Percentiles rank a stretch among this genome's conserved stretches.
Evolutionary conservation across 64 coral and sea anemone species (phyloP).

Genomic region (Montipora foliosa): DNA sequence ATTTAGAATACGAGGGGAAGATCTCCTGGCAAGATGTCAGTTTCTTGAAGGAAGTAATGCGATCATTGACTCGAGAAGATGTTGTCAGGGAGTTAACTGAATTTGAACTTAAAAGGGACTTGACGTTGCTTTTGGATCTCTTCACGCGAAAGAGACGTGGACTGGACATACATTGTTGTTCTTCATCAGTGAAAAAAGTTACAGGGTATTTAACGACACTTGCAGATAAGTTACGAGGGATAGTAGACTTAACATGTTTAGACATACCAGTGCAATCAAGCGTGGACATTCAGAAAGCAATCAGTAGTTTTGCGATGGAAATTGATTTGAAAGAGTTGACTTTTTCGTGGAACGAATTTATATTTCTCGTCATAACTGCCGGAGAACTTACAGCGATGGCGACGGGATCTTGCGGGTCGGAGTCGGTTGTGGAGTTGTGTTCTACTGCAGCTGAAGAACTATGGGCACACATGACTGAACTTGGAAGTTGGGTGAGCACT

Average conservation of each 20-base stretch:
- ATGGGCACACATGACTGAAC: background rate
- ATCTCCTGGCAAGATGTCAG: constrained; percentile 17
- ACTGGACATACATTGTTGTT: background rate
- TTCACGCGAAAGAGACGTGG: background rate
- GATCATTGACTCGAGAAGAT: background rate
- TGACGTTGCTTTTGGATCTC: constrained; percentile 25
- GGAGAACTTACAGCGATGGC: constrained; percentile 3
- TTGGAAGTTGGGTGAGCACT: constrained; percentile 31
- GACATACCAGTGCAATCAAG: background rate
- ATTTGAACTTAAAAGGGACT: constrained; percentile 6
- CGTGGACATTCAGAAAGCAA: background rate
- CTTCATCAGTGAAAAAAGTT: background rate
- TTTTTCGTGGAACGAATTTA: constrained; percentile 45
- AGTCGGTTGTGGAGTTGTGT: background rate
- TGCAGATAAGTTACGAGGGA: background rate
- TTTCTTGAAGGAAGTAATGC: constrained; percentile 5
- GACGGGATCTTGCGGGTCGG: background rate
- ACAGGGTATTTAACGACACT: constrained; percentile 7
- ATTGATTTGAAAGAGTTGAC: background rate
- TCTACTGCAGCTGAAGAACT: constrained; percentile 15
- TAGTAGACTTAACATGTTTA: background rate
- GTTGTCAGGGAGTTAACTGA: background rate
- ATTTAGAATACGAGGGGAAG: background rate
- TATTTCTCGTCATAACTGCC: background rate
- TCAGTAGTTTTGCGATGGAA: background rate